A percentile compares a stretch with the other conserved stretches of the same genome.
Conservation (phyloP, 2,113 vertebrate genomes). For the Ellobius talpinus region DNA sequence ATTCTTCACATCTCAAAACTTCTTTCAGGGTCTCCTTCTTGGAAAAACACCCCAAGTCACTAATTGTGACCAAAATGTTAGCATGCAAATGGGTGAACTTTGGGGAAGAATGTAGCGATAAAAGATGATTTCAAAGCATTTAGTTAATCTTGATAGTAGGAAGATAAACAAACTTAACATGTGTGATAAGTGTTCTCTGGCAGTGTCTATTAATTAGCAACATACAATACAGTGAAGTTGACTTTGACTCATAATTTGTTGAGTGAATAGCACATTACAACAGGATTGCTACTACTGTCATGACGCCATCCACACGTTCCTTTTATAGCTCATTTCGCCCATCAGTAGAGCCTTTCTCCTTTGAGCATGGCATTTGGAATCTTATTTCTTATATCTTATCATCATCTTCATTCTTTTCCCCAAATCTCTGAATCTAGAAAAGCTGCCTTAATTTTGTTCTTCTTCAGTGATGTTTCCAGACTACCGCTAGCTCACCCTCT, state of each 20-base stretch:
- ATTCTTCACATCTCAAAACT: not conserved
- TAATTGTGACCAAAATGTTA: not conserved
- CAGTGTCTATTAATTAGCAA: not conserved
- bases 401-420: not conserved
- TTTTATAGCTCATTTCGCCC: not conserved
- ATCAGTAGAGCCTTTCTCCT: not conserved
- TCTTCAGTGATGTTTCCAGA: not conserved
- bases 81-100: not conserved
- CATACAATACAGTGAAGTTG: not conserved
- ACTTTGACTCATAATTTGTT: not conserved
- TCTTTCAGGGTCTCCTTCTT: not conserved
- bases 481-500: too few species aligned
- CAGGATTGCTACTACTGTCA: not conserved
- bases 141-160: not conserved
- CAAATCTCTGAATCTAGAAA: not conserved
- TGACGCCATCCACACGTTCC: not conserved
- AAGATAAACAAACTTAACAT: not conserved
- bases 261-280: not conserved
- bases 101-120: not conserved
- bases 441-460: not conserved
- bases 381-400: not conserved
- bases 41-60: not conserved
- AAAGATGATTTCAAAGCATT: not conserved
- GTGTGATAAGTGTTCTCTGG: not conserved
- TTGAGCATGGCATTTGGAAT: not conserved